These are phyloP conservation scores for Muntiacus reevesi DNA, from an alignment of 2,113 vertebrate genomes.

Conservation along the genomic window DNA sequence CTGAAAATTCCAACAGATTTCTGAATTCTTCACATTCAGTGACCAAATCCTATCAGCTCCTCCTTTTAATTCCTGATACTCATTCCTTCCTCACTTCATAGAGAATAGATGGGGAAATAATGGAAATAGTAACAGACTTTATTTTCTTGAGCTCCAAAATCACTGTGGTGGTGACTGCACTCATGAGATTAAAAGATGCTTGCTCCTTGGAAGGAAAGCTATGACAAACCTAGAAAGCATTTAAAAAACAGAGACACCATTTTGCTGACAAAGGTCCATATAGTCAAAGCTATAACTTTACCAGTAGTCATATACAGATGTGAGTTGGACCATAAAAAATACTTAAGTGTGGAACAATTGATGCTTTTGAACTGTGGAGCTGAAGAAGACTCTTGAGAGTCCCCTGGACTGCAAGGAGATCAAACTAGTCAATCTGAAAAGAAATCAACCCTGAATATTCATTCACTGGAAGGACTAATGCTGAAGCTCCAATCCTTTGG, in stretches of 20 bases:
- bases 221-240: not conserved
- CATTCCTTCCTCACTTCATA: not conserved
- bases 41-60: not conserved
- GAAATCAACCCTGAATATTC: not conserved
- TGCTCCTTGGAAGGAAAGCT: not conserved
- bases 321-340: not conserved
- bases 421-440: not conserved
- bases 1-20: not conserved
- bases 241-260: not conserved
- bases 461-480: not conserved
- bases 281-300: not conserved
- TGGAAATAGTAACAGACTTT: not conserved
- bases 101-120: not conserved
- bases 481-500: not conserved
- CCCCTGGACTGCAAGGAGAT: not conserved
- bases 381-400: not conserved
- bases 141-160: not conserved
- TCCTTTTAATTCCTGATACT: not conserved
- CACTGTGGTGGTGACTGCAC: not conserved
- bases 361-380: not conserved
- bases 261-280: not conserved
- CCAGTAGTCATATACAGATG: not conserved
- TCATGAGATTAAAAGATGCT: not conserved
- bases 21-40: not conserved
- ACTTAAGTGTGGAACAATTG: not conserved